Conservation (phyloP, 2,113 vertebrate genomes). For the Vombatus ursinus region DNA sequence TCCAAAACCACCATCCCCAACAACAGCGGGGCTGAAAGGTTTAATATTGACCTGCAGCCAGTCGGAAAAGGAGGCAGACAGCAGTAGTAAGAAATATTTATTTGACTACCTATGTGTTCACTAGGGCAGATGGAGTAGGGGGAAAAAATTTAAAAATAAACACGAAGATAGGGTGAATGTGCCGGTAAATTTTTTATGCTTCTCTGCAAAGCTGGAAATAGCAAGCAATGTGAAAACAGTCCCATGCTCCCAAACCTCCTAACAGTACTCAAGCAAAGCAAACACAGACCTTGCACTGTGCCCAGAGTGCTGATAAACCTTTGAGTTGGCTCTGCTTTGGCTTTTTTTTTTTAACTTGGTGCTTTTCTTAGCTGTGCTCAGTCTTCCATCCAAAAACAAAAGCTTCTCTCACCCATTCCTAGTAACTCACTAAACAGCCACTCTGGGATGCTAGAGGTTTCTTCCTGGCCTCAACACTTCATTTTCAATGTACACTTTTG, state of each 20-base stretch:
- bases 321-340: not conserved
- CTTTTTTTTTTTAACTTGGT: not conserved
- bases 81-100: not conserved
- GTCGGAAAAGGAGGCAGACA: not conserved
- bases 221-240: not conserved
- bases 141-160: not conserved
- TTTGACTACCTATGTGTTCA: not conserved
- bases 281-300: not conserved
- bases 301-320: not conserved
- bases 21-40: not conserved
- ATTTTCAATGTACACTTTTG: not conserved
- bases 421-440: fast-evolving
- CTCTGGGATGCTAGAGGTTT: fast-evolving
- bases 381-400: not conserved
- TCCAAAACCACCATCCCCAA: not conserved
- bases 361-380: not conserved
- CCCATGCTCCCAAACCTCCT: not conserved
- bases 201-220: conserved; percentile 25
- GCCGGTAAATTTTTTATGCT: not conserved
- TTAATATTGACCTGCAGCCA: not conserved
- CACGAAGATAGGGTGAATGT: not conserved
- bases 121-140: not conserved
- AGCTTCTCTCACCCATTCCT: not conserved
- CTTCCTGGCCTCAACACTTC: too few relatives aligned
- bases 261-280: not conserved